phyloP scores from a whole-genome alignment of 2,797 vertebrate genomes.

The Halcyon smyrnensis region DNA sequence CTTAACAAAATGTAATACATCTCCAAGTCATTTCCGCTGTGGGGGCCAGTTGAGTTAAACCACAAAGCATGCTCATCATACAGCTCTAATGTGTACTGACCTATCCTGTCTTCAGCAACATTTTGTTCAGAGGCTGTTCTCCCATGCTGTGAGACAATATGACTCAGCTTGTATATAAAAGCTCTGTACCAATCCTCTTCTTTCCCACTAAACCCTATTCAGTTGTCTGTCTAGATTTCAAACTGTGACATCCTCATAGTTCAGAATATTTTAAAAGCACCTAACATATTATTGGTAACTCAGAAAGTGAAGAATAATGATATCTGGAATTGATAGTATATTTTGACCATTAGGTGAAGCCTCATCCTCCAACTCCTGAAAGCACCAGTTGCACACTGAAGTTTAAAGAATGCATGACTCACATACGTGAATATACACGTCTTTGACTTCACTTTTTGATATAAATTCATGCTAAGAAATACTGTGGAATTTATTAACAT shows the following conservation, averaged over 20 bases:
- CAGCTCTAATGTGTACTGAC: background rate
- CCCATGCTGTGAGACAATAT: background rate
- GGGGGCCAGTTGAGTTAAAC: background rate
- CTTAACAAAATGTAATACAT: background rate
- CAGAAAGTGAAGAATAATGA: background rate
- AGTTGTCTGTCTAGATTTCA: background rate
- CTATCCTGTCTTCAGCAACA: background rate
- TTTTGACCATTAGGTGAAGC: background rate
- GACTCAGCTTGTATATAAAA: background rate
- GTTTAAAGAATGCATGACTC: background rate
- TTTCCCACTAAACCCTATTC: background rate
- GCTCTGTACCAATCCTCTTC: background rate
- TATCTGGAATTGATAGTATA: background rate
- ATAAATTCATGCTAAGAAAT: background rate
- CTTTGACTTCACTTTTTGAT: background rate
- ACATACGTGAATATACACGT: background rate
- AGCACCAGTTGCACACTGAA: background rate
- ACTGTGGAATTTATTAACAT: background rate
- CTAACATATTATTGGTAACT: background rate
- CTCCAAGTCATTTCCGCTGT: rapidly evolving
- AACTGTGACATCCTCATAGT: background rate
- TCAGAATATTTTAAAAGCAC: background rate
- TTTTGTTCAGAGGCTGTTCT: background rate
- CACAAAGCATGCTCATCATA: background rate
- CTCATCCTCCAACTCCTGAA: background rate